Evolutionary conservation across 1,140 invertebrate genomes (phyloP).

Genomic region (Orchesella cincta): DNA sequence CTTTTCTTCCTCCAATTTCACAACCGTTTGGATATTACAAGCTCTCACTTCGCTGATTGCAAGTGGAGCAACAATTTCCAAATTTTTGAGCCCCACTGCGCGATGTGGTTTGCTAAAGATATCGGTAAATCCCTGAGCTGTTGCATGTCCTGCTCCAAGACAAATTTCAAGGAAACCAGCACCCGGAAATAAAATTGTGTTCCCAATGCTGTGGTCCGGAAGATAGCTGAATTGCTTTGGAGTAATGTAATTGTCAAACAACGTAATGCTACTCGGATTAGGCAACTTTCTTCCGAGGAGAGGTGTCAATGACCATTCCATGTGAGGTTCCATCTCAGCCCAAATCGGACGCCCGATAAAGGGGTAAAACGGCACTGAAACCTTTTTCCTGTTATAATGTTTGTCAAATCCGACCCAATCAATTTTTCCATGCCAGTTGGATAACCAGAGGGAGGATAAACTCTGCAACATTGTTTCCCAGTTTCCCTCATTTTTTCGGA

Average conservation of each 20-base stretch:
- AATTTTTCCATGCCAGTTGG: slow-evolving; percentile 29
- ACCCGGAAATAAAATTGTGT: slow-evolving; percentile 32
- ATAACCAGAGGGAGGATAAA: slow-evolving; percentile 28
- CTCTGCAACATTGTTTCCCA: slow-evolving; percentile 35
- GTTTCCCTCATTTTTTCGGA: slow-evolving; percentile 35
- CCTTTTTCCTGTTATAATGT: slow-evolving; percentile 3
- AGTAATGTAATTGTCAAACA: slow-evolving; percentile 18
- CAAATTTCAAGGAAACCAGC: slow-evolving; percentile 35
- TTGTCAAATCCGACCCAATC: slow-evolving; percentile 37
- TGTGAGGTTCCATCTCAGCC: slow-evolving; percentile 20
- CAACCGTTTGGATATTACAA: too few relatives aligned
- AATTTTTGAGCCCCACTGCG: slow-evolving; percentile 3
- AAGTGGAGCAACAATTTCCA: slow-evolving; percentile 33
- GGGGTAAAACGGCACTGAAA: slow-evolving; percentile 32
- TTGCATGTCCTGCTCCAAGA: slow-evolving; percentile 23
- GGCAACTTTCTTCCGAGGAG: slow-evolving; percentile 26
- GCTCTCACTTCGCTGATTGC: slow-evolving; percentile 22
- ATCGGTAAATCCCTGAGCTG: slow-evolving; percentile 9
- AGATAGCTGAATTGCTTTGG: slow-evolving; percentile 24
- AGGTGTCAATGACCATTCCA: too few relatives aligned
- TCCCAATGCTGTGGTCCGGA: slow-evolving; percentile 33
- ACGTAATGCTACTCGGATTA: neutral
- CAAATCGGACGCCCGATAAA: slow-evolving; percentile 35
- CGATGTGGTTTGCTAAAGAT: neutral
- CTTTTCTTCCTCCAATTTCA: neutral